Evolutionary conservation across 2,888 invertebrate genomes (phyloP).

Genomic region (Melikaiella ostensackeni): DNA sequence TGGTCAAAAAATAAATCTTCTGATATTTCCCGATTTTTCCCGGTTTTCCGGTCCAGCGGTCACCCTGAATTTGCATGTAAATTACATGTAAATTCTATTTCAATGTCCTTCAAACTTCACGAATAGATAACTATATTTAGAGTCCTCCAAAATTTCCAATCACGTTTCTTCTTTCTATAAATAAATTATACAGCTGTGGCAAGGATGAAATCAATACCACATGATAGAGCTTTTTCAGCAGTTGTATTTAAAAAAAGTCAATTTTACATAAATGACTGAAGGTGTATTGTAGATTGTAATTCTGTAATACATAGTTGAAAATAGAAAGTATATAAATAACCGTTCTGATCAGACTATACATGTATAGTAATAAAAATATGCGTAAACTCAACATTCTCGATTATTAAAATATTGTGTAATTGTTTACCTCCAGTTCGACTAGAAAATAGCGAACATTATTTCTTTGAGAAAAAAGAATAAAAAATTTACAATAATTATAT

Average conservation of each 20-base stretch:
- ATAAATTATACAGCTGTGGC: not conserved
- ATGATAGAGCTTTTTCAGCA: not conserved
- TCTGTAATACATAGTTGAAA: slow-evolving; percentile 11
- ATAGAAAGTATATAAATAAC: slow-evolving; percentile 7
- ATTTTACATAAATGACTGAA: slow-evolving; percentile 15
- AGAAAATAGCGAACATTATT: not conserved
- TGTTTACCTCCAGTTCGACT: not conserved
- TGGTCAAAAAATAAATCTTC: too few relatives aligned
- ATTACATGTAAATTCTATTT: not conserved
- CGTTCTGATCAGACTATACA: not conserved
- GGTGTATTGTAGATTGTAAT: not conserved
- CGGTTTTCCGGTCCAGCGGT: too few relatives aligned
- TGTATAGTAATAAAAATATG: slow-evolving; percentile 6
- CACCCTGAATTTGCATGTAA: not conserved
- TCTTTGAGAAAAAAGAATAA: not conserved
- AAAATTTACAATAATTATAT: too few relatives aligned
- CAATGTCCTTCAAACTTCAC: slow-evolving; percentile 3
- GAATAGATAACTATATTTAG: not conserved
- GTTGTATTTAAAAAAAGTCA: slow-evolving; percentile 18
- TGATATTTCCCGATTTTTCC: too few relatives aligned
- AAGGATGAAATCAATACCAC: slow-evolving; percentile 9
- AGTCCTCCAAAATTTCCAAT: not conserved
- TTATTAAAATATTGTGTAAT: slow-evolving; percentile 13
- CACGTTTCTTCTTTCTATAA: not conserved
- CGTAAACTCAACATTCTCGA: not conserved